Conservation (phyloP, 2,113 vertebrate genomes). For the Stigmatopora nigra region DNA sequence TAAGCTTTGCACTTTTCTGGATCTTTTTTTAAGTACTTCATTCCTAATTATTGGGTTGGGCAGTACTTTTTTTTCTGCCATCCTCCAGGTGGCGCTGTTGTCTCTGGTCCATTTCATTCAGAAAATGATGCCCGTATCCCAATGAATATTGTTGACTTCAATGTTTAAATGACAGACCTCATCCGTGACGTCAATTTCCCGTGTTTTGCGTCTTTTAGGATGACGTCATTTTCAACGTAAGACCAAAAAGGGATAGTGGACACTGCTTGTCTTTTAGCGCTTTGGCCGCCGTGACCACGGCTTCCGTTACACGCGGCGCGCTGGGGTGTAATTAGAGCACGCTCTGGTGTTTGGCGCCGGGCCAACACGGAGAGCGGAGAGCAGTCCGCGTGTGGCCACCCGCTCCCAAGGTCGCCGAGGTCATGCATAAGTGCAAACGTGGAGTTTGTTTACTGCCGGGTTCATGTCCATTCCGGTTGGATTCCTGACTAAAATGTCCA, state of each 20-base stretch:
- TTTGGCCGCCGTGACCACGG: conserved; percentile 15
- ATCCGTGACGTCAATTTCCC: conserved; percentile 36
- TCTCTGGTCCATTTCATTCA: neutral
- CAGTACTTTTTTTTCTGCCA: too few relatives aligned
- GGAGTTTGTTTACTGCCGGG: neutral
- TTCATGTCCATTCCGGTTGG: too few relatives aligned
- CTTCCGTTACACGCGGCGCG: conserved; percentile 40
- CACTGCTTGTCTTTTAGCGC: conserved; percentile 37
- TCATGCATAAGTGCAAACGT: conserved; percentile 1
- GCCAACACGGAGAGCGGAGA: neutral
- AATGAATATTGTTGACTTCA: conserved; percentile 35
- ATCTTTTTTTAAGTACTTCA: too few relatives aligned
- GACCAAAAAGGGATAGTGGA: conserved; percentile 34
- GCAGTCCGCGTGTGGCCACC: conserved; percentile 2
- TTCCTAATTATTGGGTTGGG: too few relatives aligned
- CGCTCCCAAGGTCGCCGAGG: conserved; percentile 8
- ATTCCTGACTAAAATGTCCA: too few relatives aligned
- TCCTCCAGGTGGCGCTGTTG: too few relatives aligned
- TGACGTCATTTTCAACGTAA: conserved; percentile 4
- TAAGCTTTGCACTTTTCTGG: too few relatives aligned
- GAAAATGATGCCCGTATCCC: conserved; percentile 20
- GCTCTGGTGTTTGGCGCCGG: conserved; percentile 7
- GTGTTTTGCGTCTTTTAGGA: conserved; percentile 40
- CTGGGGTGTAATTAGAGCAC: conserved; percentile 43
- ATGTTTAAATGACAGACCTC: conserved; percentile 50